These are phyloP conservation scores for Mythimna lalbum DNA, from an alignment of 2,888 invertebrate species.

Conservation along the genomic window DNA sequence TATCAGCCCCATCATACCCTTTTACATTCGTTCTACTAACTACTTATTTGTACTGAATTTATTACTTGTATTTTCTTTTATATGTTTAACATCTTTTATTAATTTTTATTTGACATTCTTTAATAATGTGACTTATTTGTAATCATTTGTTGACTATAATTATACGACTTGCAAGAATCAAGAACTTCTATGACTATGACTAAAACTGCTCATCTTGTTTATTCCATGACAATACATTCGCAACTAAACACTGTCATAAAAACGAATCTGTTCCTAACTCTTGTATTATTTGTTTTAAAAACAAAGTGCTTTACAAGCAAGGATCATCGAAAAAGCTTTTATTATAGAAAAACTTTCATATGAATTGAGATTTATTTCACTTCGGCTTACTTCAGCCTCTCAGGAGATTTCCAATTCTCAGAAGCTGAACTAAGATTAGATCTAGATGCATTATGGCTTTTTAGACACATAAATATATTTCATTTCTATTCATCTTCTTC, in stretches of 20 bases:
- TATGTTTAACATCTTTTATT: too few species aligned
- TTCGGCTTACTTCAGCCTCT: slow-evolving; percentile 24
- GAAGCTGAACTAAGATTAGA: slow-evolving; percentile 35
- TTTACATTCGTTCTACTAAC: too few species aligned
- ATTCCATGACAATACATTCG: not conserved
- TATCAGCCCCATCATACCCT: too few species aligned
- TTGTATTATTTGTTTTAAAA: slow-evolving; percentile 51
- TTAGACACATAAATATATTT: not conserved
- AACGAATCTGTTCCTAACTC: slow-evolving; percentile 15
- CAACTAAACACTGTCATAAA: slow-evolving; percentile 26
- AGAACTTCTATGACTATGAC: too few species aligned
- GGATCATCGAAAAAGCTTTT: slow-evolving; percentile 38
- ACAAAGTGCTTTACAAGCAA: slow-evolving; percentile 50
- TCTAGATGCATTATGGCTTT: not conserved
- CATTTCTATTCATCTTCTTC: not conserved
- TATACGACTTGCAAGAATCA: too few species aligned
- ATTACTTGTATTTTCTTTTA: too few species aligned
- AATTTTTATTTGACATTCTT: too few species aligned
- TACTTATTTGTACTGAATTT: too few species aligned
- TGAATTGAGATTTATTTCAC: slow-evolving; percentile 49
- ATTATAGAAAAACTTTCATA: slow-evolving; percentile 38
- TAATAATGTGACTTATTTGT: too few species aligned
- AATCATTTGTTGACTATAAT: not conserved
- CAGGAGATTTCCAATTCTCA: slow-evolving; percentile 34
- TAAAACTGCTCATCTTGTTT: not conserved